Percentiles rank a stretch among this genome's conserved stretches.
These are phyloP conservation scores for Trogon surrucura DNA, from an alignment of 2,113 vertebrate genomes.

Conservation along the genomic window DNA sequence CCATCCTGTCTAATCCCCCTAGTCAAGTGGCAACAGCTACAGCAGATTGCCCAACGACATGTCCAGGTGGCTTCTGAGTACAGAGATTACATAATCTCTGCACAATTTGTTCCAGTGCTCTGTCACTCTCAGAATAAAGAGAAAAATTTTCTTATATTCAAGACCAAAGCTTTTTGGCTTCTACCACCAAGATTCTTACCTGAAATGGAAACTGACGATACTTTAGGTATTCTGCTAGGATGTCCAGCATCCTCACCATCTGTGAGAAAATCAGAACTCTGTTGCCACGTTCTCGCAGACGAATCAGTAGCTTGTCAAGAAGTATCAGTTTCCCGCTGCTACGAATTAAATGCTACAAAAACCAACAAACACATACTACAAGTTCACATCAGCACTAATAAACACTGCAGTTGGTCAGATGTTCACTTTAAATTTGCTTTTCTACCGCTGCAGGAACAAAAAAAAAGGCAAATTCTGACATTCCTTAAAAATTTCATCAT, in stretches of 20 bases:
- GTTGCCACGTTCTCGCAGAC: constrained; percentile 93
- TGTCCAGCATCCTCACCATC: constrained; percentile 99
- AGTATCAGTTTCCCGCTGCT: constrained; percentile 97
- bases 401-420: not conserved
- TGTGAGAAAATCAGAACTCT: constrained; percentile 98
- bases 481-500: not conserved
- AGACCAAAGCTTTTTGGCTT: not conserved
- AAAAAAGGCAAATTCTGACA: not conserved
- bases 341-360: constrained; percentile 90
- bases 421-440: not conserved
- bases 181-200: constrained; percentile 66
- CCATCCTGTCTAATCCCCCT: not conserved
- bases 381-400: not conserved
- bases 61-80: not conserved
- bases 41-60: not conserved
- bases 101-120: not conserved
- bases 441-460: not conserved
- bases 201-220: constrained; percentile 95
- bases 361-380: not conserved
- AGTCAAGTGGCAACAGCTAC: not conserved
- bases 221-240: constrained; percentile 96
- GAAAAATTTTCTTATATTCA: not conserved
- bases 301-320: constrained; percentile 94
- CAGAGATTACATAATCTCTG: not conserved
- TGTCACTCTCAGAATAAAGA: not conserved